phyloP scores from a whole-genome alignment of 1,140 invertebrate genomes.

The Vanessa atalanta region DNA sequence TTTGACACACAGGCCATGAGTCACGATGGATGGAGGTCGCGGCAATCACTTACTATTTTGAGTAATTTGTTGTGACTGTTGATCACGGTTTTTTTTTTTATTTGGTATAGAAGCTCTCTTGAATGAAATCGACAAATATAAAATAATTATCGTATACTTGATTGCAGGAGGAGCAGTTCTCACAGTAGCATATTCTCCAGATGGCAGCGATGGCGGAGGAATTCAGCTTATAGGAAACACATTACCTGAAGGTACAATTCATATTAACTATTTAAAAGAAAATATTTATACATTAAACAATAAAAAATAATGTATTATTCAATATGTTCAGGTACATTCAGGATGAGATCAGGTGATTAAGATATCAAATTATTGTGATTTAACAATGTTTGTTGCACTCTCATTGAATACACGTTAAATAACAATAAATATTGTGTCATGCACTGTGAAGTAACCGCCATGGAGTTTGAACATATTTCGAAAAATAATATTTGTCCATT shows the following conservation, averaged over 20 bases:
- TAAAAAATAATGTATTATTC: conserved; percentile 24
- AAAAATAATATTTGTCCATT: not conserved
- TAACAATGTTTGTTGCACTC: conserved; percentile 21
- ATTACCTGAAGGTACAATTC: conserved; percentile 67
- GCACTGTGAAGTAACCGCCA: not conserved
- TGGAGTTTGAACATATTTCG: not conserved
- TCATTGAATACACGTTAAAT: too few relatives aligned
- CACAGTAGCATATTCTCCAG: conserved; percentile 86
- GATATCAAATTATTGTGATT: conserved; percentile 24
- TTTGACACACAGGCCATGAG: not conserved
- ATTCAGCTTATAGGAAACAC: conserved; percentile 69
- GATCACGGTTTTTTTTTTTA: not conserved
- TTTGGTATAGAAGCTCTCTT: not conserved
- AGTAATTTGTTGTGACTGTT: not conserved
- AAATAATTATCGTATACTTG: too few relatives aligned
- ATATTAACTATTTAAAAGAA: conserved; percentile 9
- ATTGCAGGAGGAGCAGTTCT: conserved; percentile 84
- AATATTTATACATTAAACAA: conserved; percentile 1
- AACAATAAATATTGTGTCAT: not conserved
- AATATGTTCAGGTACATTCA: conserved; percentile 55
- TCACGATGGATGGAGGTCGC: not conserved
- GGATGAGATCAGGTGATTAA: conserved; percentile 61
- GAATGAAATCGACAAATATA: not conserved
- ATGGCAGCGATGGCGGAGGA: conserved; percentile 71
- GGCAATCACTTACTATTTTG: not conserved